Base-by-base conservation (phyloP, 2,797 vertebrate species). In the Rhodeus uyekii region DNA sequence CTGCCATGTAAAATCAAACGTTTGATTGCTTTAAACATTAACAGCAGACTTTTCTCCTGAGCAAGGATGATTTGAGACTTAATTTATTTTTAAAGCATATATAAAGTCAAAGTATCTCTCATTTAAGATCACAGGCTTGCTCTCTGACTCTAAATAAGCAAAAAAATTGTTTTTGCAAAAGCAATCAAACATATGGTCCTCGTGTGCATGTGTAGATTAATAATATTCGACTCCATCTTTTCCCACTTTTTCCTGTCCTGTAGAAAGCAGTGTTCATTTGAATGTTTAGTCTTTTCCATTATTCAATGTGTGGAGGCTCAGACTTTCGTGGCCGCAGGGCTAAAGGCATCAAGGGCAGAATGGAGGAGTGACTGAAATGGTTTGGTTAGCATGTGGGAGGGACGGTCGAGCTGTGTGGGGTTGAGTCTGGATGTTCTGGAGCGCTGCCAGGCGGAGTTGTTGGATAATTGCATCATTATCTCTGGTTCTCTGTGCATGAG, bases 231-330 rank as follows among this genome's bases (percentile, higher is more conserved):
- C 60, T 71, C 12, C n/a, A 50, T 76, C 53, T 82, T 64, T 83
- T 85, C 78, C 46, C 72, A 78, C 24, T 76, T 16, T 63, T 22
- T 10, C 46, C n/a, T 34, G 14, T 10, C 46, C n/a, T 34, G 14
- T 61, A 69, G 69, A 78, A 84, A 38, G 55, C 48, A 34, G 24
- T 71, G 38, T 78, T 34, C 29, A 44, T 32, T 72, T 67, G 34
- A 81, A 34, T 76, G 72, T 89, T 88, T 86, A 71, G 77, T 44
- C 58, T 85, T 48, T 39, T 65, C 84, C 76, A 63, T 50, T 84
- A 79, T 73, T 65, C 72, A 80, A 10, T 74, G 82, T 75, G 65
- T 72, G 69, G 42, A 72, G 79, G 46, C 84, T 79, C 69, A 63
- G 81, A 64, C 82, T 64, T 73, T 75, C 65, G 53, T 72, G 81